Base-by-base conservation (phyloP, 2,797 vertebrate genomes). In the Selene dorsalis region DNA sequence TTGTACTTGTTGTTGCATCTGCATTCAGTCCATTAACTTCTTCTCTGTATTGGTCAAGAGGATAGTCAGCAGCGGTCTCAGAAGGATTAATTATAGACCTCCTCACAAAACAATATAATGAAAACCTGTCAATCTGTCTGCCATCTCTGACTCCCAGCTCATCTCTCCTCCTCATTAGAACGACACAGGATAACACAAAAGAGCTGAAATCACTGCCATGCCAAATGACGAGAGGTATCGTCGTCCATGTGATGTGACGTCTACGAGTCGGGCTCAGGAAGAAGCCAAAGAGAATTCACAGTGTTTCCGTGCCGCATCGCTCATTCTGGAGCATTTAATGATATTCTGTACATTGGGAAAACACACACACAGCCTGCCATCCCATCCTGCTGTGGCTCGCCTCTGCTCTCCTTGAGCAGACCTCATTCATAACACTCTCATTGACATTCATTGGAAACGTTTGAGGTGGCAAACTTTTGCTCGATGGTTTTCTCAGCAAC, bases 11-110 rank as follows among this genome's bases (percentile, higher is more conserved):
- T 71, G 45, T 41, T 35, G 20, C 69, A 79, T 88, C 74, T 86
- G 71, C 77, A 90, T 90, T 89, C 84, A 79, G 60, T 58, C 47
- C 61, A 43, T 77, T 53, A 50, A 39, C 41, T 67, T n/a, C n/a
- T 69, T 73, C 18, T 69, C 69, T 68, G 43, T 3, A 10, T 6
- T 68, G 75, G 77, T 79, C 75, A 71, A 60, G 59, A 69, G 57
- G 76, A 78, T 45, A 39, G 85, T 86, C 75, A 32, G 71, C 32
- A 1, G 57, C 8, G 50, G 79, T 91, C 92, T 85, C 91, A 35
- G 65, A 78, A 85, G 89, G 81, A 86, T 92, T 92, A 85, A 91
- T 92, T 90, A 93, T 80, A 85, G 79, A 63, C 43, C 71, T 62
- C 2, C 8, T 52, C 85, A 85, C 75, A 82, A 86, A 90, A 86